Conservation (phyloP, 2,113 vertebrate genomes). For the Pogonocichla stellata region DNA sequence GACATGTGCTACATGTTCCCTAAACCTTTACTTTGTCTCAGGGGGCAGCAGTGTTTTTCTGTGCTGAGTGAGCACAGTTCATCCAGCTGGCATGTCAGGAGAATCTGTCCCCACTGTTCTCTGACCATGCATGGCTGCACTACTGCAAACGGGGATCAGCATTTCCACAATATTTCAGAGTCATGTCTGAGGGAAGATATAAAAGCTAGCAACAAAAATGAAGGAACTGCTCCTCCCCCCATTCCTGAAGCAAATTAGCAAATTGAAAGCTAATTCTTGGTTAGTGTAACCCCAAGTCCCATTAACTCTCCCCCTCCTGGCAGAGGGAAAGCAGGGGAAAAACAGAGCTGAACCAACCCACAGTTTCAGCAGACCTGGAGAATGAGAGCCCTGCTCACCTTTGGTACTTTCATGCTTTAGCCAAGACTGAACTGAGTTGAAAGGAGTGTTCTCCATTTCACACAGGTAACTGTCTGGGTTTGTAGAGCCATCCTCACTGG, state of each 20-base stretch:
- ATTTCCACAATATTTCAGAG: background rate
- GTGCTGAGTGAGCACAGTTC: background rate
- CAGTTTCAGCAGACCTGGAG: background rate
- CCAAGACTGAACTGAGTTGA: slow-evolving; percentile 75
- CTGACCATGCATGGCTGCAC: fast-evolving
- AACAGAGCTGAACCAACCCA: background rate
- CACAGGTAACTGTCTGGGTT: slow-evolving; percentile 64
- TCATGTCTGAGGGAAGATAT: background rate
- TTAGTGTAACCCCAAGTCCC: background rate
- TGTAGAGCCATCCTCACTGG: slow-evolving; percentile 26
- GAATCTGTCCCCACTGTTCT: background rate
- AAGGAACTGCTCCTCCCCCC: background rate
- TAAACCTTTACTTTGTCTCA: background rate
- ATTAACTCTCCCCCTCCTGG: background rate
- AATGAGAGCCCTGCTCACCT: slow-evolving; percentile 60
- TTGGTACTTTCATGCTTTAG: slow-evolving; percentile 70
- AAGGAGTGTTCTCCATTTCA: slow-evolving; percentile 71
- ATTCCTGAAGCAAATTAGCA: background rate
- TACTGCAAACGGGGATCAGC: background rate
- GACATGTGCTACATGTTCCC: background rate
- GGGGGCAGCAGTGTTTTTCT: background rate
- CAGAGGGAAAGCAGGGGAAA: background rate
- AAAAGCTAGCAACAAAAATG: background rate
- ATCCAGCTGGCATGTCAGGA: background rate
- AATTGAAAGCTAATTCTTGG: background rate